Conservation (phyloP, 2,113 vertebrate species). For the Microtus montanus region DNA sequence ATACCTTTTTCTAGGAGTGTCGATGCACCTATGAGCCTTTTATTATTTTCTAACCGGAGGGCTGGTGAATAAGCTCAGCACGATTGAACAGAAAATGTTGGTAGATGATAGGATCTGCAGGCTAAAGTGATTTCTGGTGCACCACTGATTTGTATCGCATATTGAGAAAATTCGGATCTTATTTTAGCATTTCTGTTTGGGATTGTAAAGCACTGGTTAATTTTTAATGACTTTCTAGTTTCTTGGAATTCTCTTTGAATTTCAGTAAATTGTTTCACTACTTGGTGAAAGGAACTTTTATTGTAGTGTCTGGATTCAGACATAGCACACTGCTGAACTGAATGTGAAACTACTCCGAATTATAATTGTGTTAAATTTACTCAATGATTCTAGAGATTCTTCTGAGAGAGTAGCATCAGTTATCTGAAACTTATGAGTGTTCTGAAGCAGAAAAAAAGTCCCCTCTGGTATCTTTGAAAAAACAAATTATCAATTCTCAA, state of each 20-base stretch:
- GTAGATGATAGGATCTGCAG: conserved; percentile 85
- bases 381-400: conserved; percentile 38
- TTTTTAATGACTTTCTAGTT: conserved; percentile 57
- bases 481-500: background rate
- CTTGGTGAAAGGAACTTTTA: conserved; percentile 55
- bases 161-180: conserved; percentile 72
- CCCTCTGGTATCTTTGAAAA: background rate
- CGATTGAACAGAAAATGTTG: conserved; percentile 85
- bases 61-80: conserved; percentile 82
- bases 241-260: conserved; percentile 69
- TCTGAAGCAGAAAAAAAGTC: background rate
- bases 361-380: conserved; percentile 49
- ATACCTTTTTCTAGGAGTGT: conserved; percentile 75
- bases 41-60: conserved; percentile 84
- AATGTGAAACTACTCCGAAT: background rate
- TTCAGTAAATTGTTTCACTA: conserved; percentile 68
- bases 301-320: conserved; percentile 47
- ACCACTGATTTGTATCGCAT: conserved; percentile 80
- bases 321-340: background rate
- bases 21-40: conserved; percentile 79
- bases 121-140: conserved; percentile 76
- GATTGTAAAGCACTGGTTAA: conserved; percentile 55
- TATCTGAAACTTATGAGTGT: background rate
- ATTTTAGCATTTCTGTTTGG: conserved; percentile 52
- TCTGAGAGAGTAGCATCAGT: background rate